Conservation (phyloP, 2,797 vertebrate species). For the Tapera naevia region DNA sequence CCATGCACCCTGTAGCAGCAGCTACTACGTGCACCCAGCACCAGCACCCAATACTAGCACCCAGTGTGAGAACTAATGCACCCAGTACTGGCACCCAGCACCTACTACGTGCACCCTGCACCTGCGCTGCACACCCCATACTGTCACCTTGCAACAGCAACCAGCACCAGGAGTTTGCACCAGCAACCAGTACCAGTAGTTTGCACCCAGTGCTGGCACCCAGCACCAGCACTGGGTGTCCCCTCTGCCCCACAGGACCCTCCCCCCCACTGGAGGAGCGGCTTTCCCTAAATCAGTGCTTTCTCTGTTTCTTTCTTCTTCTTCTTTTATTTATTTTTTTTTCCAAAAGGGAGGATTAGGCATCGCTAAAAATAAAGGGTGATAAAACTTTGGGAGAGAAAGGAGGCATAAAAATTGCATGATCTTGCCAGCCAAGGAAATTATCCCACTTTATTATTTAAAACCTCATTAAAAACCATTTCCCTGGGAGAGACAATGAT, state of each 20-base stretch:
- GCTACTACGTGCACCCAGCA: too few relatives aligned
- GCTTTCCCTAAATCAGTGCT: background rate
- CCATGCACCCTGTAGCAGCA: too few relatives aligned
- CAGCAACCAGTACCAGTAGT: too few relatives aligned
- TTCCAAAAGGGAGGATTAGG: background rate
- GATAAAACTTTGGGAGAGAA: slow-evolving; percentile 46
- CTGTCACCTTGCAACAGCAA: too few relatives aligned
- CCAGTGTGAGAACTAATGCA: too few relatives aligned
- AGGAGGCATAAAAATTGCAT: slow-evolving; percentile 41
- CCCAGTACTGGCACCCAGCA: background rate
- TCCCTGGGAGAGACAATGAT: slow-evolving; percentile 31
- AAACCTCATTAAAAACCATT: slow-evolving; percentile 52
- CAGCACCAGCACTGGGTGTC: background rate
- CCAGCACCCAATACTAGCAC: background rate
- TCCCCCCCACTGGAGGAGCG: background rate
- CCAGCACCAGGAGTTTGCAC: too few relatives aligned
- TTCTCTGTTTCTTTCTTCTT: background rate
- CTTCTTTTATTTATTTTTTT: too few relatives aligned
- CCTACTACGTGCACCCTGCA: background rate
- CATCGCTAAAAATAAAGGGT: slow-evolving; percentile 30
- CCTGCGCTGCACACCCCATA: background rate
- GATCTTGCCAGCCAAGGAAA: slow-evolving; percentile 40
- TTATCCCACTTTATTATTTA: slow-evolving; percentile 63
- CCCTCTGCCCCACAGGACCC: too few relatives aligned
- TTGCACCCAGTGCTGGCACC: background rate